These are phyloP conservation scores for Fringilla coelebs DNA, from an alignment of 2,797 vertebrate genomes.

Conservation along the genomic window DNA sequence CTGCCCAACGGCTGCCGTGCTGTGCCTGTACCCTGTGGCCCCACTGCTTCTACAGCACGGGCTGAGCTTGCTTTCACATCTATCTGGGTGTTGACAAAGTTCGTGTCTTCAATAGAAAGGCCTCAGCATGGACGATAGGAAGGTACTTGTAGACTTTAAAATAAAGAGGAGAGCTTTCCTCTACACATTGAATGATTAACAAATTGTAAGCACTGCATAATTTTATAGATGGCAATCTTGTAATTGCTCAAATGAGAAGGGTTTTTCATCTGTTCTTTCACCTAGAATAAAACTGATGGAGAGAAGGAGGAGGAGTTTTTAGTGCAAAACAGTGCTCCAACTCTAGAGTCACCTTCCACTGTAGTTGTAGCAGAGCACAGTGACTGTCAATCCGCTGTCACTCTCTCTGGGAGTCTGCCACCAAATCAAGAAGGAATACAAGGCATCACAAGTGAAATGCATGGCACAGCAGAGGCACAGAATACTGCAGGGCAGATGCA, in stretches of 20 bases:
- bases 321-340: constrained; percentile 89
- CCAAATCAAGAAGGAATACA: constrained; percentile 81
- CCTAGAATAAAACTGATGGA: constrained; percentile 90
- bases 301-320: constrained; percentile 86
- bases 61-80: not conserved
- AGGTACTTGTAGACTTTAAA: not conserved
- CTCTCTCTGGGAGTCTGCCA: constrained; percentile 53
- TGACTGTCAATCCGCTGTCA: constrained; percentile 73
- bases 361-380: constrained; percentile 73
- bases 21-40: accelerated
- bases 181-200: not conserved
- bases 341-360: constrained; percentile 83
- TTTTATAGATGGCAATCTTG: not conserved
- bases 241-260: not conserved
- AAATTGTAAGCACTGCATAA: not conserved
- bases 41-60: not conserved
- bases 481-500: constrained; percentile 79
- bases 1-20: not conserved
- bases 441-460: constrained; percentile 78
- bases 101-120: not conserved
- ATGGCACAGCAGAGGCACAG: constrained; percentile 80
- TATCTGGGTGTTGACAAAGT: not conserved
- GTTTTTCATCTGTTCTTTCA: constrained; percentile 21
- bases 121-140: not conserved
- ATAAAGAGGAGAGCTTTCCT: not conserved